phyloP scores from a whole-genome alignment of 2,113 vertebrate species.

The Pituophis catenifer region DNA sequence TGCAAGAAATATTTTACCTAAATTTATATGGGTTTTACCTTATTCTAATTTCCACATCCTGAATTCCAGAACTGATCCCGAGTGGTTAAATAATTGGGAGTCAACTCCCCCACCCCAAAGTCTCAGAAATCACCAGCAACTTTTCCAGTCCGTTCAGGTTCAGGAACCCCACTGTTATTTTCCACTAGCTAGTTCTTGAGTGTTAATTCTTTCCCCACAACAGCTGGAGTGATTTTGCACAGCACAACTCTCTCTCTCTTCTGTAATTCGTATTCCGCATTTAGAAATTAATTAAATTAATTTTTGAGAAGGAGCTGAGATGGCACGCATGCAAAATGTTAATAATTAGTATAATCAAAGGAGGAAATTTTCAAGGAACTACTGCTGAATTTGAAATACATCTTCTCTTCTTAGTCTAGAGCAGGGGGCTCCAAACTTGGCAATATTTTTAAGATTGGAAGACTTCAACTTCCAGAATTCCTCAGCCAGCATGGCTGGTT shows the following conservation, averaged over 20 bases:
- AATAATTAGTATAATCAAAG: too few relatives aligned
- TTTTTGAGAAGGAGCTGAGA: background rate
- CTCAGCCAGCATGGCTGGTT: background rate
- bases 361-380: background rate
- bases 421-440: background rate
- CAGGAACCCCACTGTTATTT: background rate
- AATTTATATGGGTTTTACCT: background rate
- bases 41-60: background rate
- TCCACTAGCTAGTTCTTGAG: background rate
- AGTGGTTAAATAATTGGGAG: background rate
- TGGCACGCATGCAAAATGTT: background rate
- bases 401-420: background rate
- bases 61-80: background rate
- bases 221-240: background rate
- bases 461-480: background rate
- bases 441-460: background rate
- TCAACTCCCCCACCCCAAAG: background rate
- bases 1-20: background rate
- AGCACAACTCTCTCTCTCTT: background rate
- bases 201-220: background rate
- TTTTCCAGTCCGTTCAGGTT: too few relatives aligned
- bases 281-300: background rate
- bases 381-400: background rate
- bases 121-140: background rate
- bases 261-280: background rate